Percentiles rank a stretch among this genome's conserved stretches.
Evolutionary conservation across 2,797 vertebrate species (phyloP).

Genomic region (Esox masquinongy): DNA sequence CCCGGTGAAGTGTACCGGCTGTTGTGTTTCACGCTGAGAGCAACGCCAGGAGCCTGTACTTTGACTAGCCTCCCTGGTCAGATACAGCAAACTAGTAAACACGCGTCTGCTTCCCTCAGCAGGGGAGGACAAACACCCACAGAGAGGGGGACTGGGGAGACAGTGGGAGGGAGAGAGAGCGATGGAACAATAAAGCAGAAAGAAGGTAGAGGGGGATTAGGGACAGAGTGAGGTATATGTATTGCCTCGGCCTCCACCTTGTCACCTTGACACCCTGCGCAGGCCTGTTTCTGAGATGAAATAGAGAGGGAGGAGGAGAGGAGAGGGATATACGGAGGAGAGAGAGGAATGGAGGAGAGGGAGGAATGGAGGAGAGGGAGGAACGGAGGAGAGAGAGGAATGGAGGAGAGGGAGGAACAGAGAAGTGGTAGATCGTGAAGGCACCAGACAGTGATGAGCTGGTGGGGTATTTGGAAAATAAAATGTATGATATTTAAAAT

Average conservation of each 20-base stretch:
- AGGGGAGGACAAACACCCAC: slow-evolving; percentile 68
- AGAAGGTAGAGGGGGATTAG: not conserved
- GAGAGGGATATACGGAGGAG: not conserved
- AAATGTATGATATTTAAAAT: no score
- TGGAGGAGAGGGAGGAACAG: no score
- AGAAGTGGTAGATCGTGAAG: no score
- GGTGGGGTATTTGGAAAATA: no score
- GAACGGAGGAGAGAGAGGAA: slow-evolving; percentile 41
- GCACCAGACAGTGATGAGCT: no score
- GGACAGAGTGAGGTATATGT: not conserved
- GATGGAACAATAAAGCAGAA: slow-evolving; percentile 21
- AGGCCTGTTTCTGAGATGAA: slow-evolving; percentile 21
- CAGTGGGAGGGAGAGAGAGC: slow-evolving; percentile 27
- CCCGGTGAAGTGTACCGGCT: slow-evolving; percentile 72
- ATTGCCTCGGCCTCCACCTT: slow-evolving; percentile 54
- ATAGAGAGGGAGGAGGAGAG: slow-evolving; percentile 47
- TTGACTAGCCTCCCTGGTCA: slow-evolving; percentile 71
- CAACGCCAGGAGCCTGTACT: slow-evolving; percentile 64
- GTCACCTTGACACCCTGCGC: slow-evolving; percentile 45
- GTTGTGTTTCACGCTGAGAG: slow-evolving; percentile 75
- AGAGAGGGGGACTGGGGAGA: slow-evolving; percentile 51
- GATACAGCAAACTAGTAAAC: slow-evolving; percentile 70
- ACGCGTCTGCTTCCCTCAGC: slow-evolving; percentile 71
- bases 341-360: not conserved
- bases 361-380: slow-evolving; percentile 18